Evolutionary conservation across 2,113 vertebrate genomes (phyloP), one percentile per base, ranked within the genome.

Genomic region (Collichthys lucidus): DNA sequence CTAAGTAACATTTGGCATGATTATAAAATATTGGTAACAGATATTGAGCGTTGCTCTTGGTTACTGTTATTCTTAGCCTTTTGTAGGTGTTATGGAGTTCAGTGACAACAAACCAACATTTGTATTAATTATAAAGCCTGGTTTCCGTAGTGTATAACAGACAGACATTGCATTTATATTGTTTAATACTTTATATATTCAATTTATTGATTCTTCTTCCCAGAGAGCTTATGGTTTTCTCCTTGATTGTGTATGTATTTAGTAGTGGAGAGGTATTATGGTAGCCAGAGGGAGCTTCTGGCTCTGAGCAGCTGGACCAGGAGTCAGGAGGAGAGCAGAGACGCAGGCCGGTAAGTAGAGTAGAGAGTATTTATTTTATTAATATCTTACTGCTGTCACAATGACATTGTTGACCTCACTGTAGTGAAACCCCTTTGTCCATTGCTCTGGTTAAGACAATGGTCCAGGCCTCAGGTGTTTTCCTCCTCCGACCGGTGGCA

Each of bases 221-320:
- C 4, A 29, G 11, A 64, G 5, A 73, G 67, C 22, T 64, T 16
- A 52, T 53, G 4, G 7, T 26, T 22, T 63, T 68, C 0, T 70
- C 5, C 17, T 62, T 62, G 78, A 29, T 52, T 89, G 44, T 81
- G 7, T 79, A 0, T 81, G 7, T 79, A 0, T 89, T n/a, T 79
- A 24, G 47, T 74, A 88, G 79, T 74, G 73, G 82, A 73, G 50
- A 71, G 24, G 16, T 57, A 40, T 78, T 65, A 52, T 66, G 62
- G 47, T 86, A 84, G 65, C 56, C 81, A 81, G 61, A 60, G 71
- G 77, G 81, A 85, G 80, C 47, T 44, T 5, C 68, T 70, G 68
- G 42, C 61, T 66, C 74, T 77, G 55, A 79, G 59, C 55, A 78
- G 53, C 76, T 60, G 75, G 74, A 89, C 50, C 63, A 63, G 64